Evolutionary conservation across 2,888 invertebrate species (phyloP).

Genomic region (Philereme transversata): DNA sequence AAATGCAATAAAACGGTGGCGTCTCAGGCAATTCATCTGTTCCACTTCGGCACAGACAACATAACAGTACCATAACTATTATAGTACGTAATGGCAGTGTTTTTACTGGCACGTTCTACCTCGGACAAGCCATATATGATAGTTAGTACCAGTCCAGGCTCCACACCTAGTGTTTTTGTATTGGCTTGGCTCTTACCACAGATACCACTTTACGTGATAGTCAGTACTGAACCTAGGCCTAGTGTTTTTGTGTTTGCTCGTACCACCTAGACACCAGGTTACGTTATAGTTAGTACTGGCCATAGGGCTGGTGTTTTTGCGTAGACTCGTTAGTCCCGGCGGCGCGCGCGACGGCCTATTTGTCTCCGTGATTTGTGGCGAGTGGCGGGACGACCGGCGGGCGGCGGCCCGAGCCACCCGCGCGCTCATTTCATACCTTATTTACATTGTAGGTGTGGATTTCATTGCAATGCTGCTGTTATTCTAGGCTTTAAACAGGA

Average conservation of each 20-base stretch:
- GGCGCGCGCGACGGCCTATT: conserved; percentile 13
- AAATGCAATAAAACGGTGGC: too few relatives aligned
- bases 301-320: conserved; percentile 8
- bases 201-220: too few relatives aligned
- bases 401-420: conserved; percentile 8
- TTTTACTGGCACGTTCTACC: background rate
- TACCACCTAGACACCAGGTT: background rate
- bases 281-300: background rate
- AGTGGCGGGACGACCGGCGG: background rate
- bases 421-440: conserved; percentile 1
- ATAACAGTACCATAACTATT: too few relatives aligned
- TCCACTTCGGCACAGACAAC: too few relatives aligned
- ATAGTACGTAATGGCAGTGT: background rate
- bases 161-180: conserved; percentile 8
- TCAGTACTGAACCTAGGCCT: background rate
- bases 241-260: background rate
- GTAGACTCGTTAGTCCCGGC: conserved; percentile 15
- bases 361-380: conserved; percentile 17
- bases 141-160: background rate
- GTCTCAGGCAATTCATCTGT: too few relatives aligned
- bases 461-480: conserved; percentile 8
- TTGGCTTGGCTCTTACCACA: too few relatives aligned
- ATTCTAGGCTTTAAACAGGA: conserved; percentile 2
- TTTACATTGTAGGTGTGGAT: conserved; percentile 10
- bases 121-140: background rate